Percentiles rank a stretch among this genome's conserved stretches.
Conservation (phyloP, 35 echinoderm and acorn worm genomes). For the Holothuria glaberrima region DNA sequence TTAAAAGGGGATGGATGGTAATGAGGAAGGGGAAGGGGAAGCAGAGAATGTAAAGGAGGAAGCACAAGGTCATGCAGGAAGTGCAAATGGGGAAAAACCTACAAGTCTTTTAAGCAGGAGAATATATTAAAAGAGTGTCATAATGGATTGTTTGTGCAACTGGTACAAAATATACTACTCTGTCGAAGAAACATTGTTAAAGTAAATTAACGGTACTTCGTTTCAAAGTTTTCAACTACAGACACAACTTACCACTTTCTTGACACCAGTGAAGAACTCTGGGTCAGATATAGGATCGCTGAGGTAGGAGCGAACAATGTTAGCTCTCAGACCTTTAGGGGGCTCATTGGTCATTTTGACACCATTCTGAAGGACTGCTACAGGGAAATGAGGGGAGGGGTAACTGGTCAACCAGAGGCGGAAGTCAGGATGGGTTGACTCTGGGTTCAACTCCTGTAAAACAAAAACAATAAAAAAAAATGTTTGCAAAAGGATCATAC, state of each 20-base stretch:
- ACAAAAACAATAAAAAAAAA: not conserved
- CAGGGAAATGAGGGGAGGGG: slow-evolving; percentile 92
- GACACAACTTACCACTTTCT: slow-evolving; percentile 66
- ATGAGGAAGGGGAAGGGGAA: no score
- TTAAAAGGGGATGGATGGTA: no score
- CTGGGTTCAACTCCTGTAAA: slow-evolving; percentile 89
- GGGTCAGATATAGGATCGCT: slow-evolving; percentile 98
- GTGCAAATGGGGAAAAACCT: no score
- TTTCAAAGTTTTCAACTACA: not conserved
- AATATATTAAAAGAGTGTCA: no score
- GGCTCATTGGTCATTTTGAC: slow-evolving; percentile 99
- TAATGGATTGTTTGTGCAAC: no score
- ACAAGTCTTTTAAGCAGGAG: no score
- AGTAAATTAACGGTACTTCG: no score
- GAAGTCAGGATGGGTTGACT: slow-evolving; percentile 97
- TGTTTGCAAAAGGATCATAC: no score
- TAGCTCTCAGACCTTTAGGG: slow-evolving; percentile 89
- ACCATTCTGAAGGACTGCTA: slow-evolving; percentile 91
- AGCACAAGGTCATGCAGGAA: no score
- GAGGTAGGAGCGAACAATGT: slow-evolving; percentile 92
- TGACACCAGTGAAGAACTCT: slow-evolving; percentile 94
- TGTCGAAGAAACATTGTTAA: not conserved
- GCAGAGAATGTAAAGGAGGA: no score
- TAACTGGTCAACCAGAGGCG: slow-evolving; percentile 97
- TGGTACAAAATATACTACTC: not conserved